Base-by-base conservation (phyloP, 2,888 invertebrate genomes). In the Girardia tigrina region DNA sequence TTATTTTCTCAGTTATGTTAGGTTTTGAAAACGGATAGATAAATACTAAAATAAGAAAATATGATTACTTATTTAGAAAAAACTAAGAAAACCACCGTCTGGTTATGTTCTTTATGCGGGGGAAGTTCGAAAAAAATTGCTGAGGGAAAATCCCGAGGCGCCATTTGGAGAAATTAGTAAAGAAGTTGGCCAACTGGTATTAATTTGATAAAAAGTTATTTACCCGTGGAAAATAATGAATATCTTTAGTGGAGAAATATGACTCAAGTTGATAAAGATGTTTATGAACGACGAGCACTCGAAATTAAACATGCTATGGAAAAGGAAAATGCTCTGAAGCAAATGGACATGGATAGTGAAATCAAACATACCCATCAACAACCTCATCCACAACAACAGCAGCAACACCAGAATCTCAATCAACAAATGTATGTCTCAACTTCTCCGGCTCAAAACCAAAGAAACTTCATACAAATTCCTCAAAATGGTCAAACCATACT, bases 101-200 rank as follows among this genome's bases (percentile, higher is more conserved):
- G 97, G 97, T 8, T 98, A 98, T 86, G 97, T 98, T 80, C 87
- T 98, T 77, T 98, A 94, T 86, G 94, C 97, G 69, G 91, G 94
- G 81, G 97, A 98, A 86, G 90, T 93, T 72, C 88, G 98, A 75
- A 92, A 93, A 84, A 89, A 89, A 75, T 91, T 97, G 79, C 90
- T 92, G 78, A 90, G 91, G 80, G 92, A 90, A 82, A 93, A 97
- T 86, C 97, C 97, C 0, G 93, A 92, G 77, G 89, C 91, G 75
- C 89, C 90, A 1, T 98, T 98, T 85, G 97, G 97, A 81, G 88
- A 91, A 86, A 89, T 88, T 80, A 89, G 89, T 83, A 87, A 88
- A 80, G 87, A 89, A 81, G 89, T 90, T 80, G 89, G 89, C 78
- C 87, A 87, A 79, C 89, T 89, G 87, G 89, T 89, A n/a, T n/a